A percentile compares a stretch with the other conserved stretches of the same genome.
These are phyloP conservation scores for Diarsia brunnea DNA, from an alignment of 2,888 invertebrate species.

Conservation along the genomic window DNA sequence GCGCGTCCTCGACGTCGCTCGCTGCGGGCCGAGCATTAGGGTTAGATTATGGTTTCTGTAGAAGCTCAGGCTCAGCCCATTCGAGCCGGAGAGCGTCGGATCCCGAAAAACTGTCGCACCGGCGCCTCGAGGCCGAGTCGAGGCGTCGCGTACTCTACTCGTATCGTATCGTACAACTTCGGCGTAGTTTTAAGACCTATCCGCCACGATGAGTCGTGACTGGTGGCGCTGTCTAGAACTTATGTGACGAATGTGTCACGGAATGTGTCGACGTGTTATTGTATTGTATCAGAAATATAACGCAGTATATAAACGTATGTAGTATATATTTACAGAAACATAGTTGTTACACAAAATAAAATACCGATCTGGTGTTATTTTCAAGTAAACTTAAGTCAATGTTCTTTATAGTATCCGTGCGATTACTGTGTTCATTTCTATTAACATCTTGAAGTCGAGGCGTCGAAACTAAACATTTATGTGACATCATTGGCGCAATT, in stretches of 20 bases:
- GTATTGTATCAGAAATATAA: conserved; percentile 52
- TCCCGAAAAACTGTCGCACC: neutral
- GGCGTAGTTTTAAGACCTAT: conserved; percentile 40
- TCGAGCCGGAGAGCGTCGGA: conserved; percentile 23
- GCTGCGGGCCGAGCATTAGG: conserved; percentile 58
- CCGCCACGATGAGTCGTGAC: conserved; percentile 28
- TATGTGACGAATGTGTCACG: conserved; percentile 27
- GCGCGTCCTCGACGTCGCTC: conserved; percentile 50
- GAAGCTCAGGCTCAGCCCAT: conserved; percentile 48
- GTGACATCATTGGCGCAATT: conserved; percentile 58
- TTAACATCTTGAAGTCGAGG: conserved; percentile 43
- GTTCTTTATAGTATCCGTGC: conserved; percentile 39
- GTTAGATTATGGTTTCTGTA: conserved; percentile 62
- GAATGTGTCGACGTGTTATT: conserved; percentile 27
- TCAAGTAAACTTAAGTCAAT: conserved; percentile 61
- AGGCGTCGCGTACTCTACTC: conserved; percentile 21
- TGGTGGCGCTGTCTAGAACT: conserved; percentile 37
- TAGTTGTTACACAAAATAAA: conserved; percentile 33
- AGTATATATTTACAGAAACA: conserved; percentile 50
- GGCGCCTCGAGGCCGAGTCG: conserved; percentile 33
- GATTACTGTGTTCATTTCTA: conserved; percentile 43
- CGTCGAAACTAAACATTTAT: conserved; percentile 50
- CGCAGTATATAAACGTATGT: conserved; percentile 55
- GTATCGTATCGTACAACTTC: conserved; percentile 19
- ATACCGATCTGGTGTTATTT: conserved; percentile 47